Percentiles rank a stretch among this genome's conserved stretches.
These are phyloP conservation scores for Shargacucullia verbasci DNA, from an alignment of 2,888 invertebrate genomes.

Conservation along the genomic window DNA sequence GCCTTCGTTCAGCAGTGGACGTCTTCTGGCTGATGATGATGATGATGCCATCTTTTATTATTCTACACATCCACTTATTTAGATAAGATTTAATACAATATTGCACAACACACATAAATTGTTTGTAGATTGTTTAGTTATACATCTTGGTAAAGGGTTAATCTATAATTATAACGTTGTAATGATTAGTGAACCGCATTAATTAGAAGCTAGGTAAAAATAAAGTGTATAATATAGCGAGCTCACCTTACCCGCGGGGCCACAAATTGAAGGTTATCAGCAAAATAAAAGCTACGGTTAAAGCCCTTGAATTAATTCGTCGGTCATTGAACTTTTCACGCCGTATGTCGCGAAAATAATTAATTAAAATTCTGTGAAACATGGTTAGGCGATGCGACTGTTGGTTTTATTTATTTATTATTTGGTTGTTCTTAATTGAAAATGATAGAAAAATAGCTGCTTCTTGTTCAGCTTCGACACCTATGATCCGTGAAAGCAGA, in stretches of 20 bases:
- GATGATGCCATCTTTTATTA: too few relatives aligned
- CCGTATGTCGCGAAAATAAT: slow-evolving; percentile 65
- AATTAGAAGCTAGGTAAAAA: slow-evolving; percentile 48
- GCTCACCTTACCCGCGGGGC: slow-evolving; percentile 61
- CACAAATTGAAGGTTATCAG: slow-evolving; percentile 70
- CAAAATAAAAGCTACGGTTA: slow-evolving; percentile 62
- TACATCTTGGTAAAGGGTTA: too few relatives aligned
- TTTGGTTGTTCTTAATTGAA: background rate
- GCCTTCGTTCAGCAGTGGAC: too few relatives aligned
- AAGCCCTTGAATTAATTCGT: slow-evolving; percentile 72
- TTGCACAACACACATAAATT: too few relatives aligned
- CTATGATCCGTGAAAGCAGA: background rate
- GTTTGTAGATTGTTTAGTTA: too few relatives aligned
- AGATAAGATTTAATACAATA: too few relatives aligned
- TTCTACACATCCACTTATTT: too few relatives aligned
- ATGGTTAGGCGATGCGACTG: slow-evolving; percentile 31
- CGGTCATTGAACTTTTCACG: slow-evolving; percentile 69
- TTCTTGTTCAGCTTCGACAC: background rate
- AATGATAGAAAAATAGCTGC: too few relatives aligned
- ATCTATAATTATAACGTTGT: slow-evolving; percentile 3
- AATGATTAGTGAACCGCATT: slow-evolving; percentile 28
- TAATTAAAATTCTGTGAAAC: slow-evolving; percentile 57
- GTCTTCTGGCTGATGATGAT: too few relatives aligned
- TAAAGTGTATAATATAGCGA: slow-evolving; percentile 35
- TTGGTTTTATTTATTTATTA: slow-evolving; percentile 5